Percentiles rank a stretch among this genome's conserved stretches.
These are phyloP conservation scores for Ceratina japonica DNA, from an alignment of 1,140 invertebrate genomes.

Conservation along the genomic window DNA sequence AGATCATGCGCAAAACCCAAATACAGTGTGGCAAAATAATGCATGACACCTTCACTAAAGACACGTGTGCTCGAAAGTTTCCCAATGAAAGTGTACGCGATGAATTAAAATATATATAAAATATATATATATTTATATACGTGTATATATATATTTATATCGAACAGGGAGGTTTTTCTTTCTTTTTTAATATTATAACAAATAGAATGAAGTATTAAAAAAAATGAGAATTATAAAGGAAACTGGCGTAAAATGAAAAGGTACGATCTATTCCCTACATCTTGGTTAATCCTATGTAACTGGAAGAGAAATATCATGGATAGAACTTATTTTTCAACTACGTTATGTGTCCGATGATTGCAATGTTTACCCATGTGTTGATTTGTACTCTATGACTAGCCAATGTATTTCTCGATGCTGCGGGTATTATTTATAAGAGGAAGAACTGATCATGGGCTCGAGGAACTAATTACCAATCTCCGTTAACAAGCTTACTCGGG, in stretches of 20 bases:
- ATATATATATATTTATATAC: neutral
- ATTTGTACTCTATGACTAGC: slow-evolving; percentile 57
- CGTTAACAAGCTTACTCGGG: slow-evolving; percentile 10
- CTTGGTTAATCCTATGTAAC: slow-evolving; percentile 3
- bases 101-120: slow-evolving; percentile 10
- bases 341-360: slow-evolving; percentile 27
- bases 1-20: slow-evolving; percentile 50
- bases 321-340: slow-evolving; percentile 21
- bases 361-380: slow-evolving; percentile 29
- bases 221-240: slow-evolving; percentile 6
- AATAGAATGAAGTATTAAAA: neutral
- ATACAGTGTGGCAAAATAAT: slow-evolving; percentile 64
- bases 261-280: neutral
- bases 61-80: slow-evolving; percentile 9
- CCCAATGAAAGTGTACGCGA: neutral
- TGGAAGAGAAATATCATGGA: slow-evolving; percentile 20
- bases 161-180: slow-evolving; percentile 16
- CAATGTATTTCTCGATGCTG: slow-evolving; percentile 46
- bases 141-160: neutral
- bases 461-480: slow-evolving; percentile 42
- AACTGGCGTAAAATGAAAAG: slow-evolving; percentile 1
- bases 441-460: slow-evolving; percentile 45
- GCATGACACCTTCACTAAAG: slow-evolving; percentile 28
- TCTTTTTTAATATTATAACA: neutral
- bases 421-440: slow-evolving; percentile 18